Evolutionary conservation across 2,113 vertebrate genomes (phyloP).

Genomic region (Sylvia atricapilla): DNA sequence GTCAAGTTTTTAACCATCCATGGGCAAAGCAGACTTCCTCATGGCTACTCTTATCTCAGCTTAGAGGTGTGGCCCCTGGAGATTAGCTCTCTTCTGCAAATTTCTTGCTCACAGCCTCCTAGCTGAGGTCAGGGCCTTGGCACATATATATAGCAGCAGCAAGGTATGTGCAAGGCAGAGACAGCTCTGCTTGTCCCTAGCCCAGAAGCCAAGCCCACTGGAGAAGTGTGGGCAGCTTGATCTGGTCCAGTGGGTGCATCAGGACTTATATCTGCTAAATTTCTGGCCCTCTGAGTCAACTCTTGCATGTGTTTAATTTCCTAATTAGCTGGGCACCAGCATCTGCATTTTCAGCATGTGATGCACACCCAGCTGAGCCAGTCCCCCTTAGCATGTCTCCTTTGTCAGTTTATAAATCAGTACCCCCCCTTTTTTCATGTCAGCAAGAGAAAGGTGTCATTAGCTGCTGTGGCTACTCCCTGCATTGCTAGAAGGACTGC

Average conservation of each 20-base stretch:
- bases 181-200: neutral
- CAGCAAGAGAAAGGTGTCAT: neutral
- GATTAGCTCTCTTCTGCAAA: neutral
- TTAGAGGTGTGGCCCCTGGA: neutral
- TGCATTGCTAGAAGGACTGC: neutral
- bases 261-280: neutral
- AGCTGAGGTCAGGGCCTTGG: neutral
- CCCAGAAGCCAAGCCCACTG: neutral
- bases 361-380: neutral
- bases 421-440: neutral
- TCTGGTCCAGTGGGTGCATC: neutral
- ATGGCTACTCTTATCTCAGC: neutral
- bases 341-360: neutral
- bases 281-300: neutral
- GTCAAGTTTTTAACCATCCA: neutral
- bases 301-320: neutral
- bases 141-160: neutral
- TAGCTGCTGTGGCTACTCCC: neutral
- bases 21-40: neutral
- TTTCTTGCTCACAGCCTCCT: neutral
- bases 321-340: neutral
- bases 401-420: neutral
- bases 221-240: neutral
- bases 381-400: rapidly evolving
- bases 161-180: neutral